phyloP scores from a whole-genome alignment of 2,797 vertebrate species.

The Siniperca scherzeri region DNA sequence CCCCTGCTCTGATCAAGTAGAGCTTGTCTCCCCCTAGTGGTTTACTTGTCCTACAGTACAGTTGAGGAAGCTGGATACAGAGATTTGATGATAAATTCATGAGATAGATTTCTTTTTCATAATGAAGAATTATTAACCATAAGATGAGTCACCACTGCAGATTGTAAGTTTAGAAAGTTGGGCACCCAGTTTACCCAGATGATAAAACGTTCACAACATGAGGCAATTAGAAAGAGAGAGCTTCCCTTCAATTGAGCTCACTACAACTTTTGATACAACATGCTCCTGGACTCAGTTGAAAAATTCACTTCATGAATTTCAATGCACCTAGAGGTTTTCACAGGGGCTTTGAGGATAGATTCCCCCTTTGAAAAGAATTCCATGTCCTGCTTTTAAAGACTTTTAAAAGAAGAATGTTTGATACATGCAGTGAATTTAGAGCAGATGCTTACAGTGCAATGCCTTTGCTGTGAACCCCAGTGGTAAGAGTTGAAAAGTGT shows the following conservation, averaged over 20 bases:
- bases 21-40: constrained; percentile 80
- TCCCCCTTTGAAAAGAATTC: constrained; percentile 38
- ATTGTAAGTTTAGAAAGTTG: constrained; percentile 52
- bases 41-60: neutral
- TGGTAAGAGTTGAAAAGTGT: constrained; percentile 64
- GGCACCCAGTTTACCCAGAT: constrained; percentile 44
- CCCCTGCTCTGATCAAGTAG: constrained; percentile 22
- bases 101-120: constrained; percentile 37
- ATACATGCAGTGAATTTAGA: constrained; percentile 48
- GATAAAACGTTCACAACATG: constrained; percentile 66
- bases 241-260: constrained; percentile 48
- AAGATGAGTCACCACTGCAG: constrained; percentile 33
- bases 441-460: constrained; percentile 40
- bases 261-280: constrained; percentile 51
- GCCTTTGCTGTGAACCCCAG: constrained; percentile 59
- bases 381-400: constrained; percentile 46
- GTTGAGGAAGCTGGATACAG: neutral
- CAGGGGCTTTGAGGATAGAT: constrained; percentile 55
- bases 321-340: constrained; percentile 60
- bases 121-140: constrained; percentile 53
- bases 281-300: constrained; percentile 54
- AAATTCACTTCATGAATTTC: constrained; percentile 69
- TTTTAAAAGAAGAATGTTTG: constrained; percentile 59
- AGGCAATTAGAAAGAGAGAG: constrained; percentile 57
- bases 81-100: constrained; percentile 52